Evolutionary conservation across 2,888 invertebrate genomes (phyloP), one percentile per base, ranked within the genome.

Genomic region (Nemapogon koenigi): DNA sequence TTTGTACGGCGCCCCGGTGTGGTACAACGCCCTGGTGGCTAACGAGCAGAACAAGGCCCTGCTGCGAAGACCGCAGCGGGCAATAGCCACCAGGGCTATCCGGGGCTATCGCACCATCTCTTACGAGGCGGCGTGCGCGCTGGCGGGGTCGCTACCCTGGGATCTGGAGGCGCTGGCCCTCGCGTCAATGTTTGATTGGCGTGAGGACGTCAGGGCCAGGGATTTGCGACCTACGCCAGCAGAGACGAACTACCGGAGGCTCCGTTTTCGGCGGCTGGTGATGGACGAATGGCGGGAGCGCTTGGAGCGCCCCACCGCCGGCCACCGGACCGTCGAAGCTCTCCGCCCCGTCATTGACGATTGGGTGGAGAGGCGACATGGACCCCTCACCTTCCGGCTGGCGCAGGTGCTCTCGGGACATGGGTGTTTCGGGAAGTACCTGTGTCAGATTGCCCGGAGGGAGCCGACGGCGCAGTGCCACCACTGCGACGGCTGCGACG

Each of bases 401-500:
- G 42, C 43, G n/a, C 49, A 49, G 39, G 39, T 41, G 7, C 45
- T 51, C 4, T 29, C 48, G 1, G 50, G 49, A 3, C 50, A 29
- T 26, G 4, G 38, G 10, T 3, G 45, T 15, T 49, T 18, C 26
- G 39, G 39, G 6, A 4, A 14, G 7, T 39, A 39, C 25, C 39
- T 39, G 30, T 17, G 17, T 26, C 10, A 7, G n/a, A 16, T 35
- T n/a, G 35, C 29, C 2, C 41, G 37, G 27, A 25, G 38, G 31
- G 35, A 35, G 27, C 13, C 35, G n/a, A 15, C 29, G 10, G 2
- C 29, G 3, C 4, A 7, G 8, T 39, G 39, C 22, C 35, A 39
- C 16, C 13, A 38, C 3, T 38, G 38, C 10, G n/a, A n/a, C n/a
- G 32, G 26, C 2, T n/a, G 2, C n/a, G 15, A 2, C 8, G 38